phyloP scores from a whole-genome alignment of 2,113 vertebrate genomes.

The Pycnonotus jocosus region DNA sequence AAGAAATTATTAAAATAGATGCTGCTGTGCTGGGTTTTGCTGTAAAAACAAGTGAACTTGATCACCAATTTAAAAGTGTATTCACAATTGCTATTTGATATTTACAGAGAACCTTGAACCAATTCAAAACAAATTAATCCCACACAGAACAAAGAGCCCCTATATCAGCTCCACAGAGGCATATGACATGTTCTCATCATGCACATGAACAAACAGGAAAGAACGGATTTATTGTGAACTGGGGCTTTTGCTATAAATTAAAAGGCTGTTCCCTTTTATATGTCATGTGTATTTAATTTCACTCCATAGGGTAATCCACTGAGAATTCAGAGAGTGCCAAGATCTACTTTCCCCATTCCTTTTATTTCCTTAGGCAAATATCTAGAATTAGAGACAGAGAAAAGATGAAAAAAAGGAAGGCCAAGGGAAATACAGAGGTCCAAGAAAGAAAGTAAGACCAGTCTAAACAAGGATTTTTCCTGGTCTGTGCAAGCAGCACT shows the following conservation, averaged over 20 bases:
- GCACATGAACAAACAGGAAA: conserved; percentile 65
- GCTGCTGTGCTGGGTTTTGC: background rate
- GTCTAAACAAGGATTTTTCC: conserved; percentile 68
- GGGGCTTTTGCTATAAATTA: conserved; percentile 60
- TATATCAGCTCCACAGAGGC: conserved; percentile 38
- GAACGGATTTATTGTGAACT: conserved; percentile 51
- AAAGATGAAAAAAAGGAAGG: conserved; percentile 47
- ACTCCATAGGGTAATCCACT: conserved; percentile 58
- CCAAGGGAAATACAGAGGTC: conserved; percentile 47
- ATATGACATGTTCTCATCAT: conserved; percentile 50
- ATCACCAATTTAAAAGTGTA: background rate
- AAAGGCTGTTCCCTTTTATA: conserved; percentile 59
- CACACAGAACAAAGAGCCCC: conserved; percentile 47
- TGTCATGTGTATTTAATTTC: conserved; percentile 71
- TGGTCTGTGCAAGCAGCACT: conserved; percentile 41
- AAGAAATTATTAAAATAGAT: background rate
- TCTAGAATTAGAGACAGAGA: conserved; percentile 52
- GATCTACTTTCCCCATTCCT: conserved; percentile 58
- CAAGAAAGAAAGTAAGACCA: conserved; percentile 54
- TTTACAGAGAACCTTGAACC: conserved; percentile 4
- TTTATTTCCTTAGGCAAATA: conserved; percentile 67
- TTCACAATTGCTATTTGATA: conserved; percentile 17
- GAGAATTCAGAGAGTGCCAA: conserved; percentile 62
- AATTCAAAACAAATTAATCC: background rate
- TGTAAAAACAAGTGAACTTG: background rate